Percentiles rank a stretch among this genome's conserved stretches.
These are phyloP conservation scores for Sipha flava DNA, from an alignment of 1,140 invertebrate species.

Conservation along the genomic window DNA sequence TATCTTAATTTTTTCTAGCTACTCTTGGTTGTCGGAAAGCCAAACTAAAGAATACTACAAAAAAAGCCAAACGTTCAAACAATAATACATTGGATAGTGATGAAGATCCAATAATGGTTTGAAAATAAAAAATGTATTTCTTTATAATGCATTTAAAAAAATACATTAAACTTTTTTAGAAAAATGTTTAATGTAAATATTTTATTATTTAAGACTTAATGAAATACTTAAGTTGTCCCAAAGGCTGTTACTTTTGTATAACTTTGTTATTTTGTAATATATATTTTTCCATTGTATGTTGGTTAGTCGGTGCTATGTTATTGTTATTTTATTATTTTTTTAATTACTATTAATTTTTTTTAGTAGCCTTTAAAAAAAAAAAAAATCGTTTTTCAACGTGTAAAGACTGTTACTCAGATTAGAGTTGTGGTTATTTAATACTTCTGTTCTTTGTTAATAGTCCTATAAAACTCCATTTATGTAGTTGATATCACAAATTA, in stretches of 20 bases:
- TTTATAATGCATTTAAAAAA: slow-evolving; percentile 1
- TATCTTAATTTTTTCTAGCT: background rate
- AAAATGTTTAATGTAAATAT: background rate
- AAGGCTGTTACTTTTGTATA: slow-evolving; percentile 32
- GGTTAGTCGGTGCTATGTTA: slow-evolving; percentile 27
- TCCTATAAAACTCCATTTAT: background rate
- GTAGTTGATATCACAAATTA: background rate
- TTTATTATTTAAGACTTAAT: slow-evolving; percentile 27
- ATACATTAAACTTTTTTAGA: background rate
- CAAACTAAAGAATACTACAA: slow-evolving; percentile 23
- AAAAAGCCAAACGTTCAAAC: slow-evolving; percentile 21
- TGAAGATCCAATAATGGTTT: slow-evolving; percentile 44
- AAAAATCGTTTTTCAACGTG: background rate
- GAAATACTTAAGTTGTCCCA: slow-evolving; percentile 27
- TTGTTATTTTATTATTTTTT: slow-evolving; percentile 27
- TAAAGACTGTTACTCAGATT: slow-evolving; percentile 19
- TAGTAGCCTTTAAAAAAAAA: background rate
- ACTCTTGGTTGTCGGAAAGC: slow-evolving; percentile 23
- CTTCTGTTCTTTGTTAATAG: slow-evolving; percentile 14
- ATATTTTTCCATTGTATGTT: slow-evolving; percentile 1
- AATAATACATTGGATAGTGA: slow-evolving; percentile 38
- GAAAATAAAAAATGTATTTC: slow-evolving; percentile 15
- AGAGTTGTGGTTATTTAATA: slow-evolving; percentile 26
- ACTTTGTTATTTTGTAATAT: slow-evolving; percentile 2
- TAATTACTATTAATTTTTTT: slow-evolving; percentile 2